Conservation (phyloP, 2,888 invertebrate genomes). For the Drosophila rubida region DNA sequence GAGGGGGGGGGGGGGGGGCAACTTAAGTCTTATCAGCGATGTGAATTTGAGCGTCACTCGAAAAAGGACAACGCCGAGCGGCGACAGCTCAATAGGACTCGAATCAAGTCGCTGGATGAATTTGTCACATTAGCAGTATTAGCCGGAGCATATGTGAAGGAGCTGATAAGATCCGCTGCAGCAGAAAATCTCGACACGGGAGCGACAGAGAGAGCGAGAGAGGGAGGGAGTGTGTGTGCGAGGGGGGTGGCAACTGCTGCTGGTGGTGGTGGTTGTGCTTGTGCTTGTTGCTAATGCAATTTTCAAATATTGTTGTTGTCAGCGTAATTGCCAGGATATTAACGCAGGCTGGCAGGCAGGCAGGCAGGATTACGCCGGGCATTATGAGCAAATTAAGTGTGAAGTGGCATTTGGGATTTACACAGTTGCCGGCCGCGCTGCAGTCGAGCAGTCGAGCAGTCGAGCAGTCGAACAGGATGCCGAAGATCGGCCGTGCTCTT, state of each 20-base stretch:
- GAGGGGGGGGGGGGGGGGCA: too few relatives aligned
- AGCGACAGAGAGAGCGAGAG: neutral
- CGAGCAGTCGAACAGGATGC: conserved; percentile 47
- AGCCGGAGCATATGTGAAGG: conserved; percentile 62
- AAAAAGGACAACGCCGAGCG: conserved; percentile 57
- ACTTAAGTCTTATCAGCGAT: conserved; percentile 69
- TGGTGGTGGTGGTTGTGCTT: conserved; percentile 21
- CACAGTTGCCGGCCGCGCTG: too few relatives aligned
- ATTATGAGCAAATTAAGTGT: conserved; percentile 83
- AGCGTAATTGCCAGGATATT: conserved; percentile 77
- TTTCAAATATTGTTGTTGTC: conserved; percentile 75
- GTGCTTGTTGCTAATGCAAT: conserved; percentile 56
- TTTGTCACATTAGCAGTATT: conserved; percentile 77
- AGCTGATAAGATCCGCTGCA: conserved; percentile 73
- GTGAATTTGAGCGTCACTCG: conserved; percentile 68
- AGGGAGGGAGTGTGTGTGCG: neutral
- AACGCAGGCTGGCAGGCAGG: conserved; percentile 27
- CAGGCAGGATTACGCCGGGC: conserved; percentile 73
- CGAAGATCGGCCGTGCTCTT: conserved; percentile 32
- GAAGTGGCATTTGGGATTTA: conserved; percentile 81
- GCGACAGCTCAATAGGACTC: conserved; percentile 23
- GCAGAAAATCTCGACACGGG: conserved; percentile 60
- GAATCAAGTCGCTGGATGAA: conserved; percentile 62
- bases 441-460: too few relatives aligned
- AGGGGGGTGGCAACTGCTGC: conserved; percentile 5